Evolutionary conservation across 2,113 vertebrate species (phyloP).

Genomic region (Hucho hucho): DNA sequence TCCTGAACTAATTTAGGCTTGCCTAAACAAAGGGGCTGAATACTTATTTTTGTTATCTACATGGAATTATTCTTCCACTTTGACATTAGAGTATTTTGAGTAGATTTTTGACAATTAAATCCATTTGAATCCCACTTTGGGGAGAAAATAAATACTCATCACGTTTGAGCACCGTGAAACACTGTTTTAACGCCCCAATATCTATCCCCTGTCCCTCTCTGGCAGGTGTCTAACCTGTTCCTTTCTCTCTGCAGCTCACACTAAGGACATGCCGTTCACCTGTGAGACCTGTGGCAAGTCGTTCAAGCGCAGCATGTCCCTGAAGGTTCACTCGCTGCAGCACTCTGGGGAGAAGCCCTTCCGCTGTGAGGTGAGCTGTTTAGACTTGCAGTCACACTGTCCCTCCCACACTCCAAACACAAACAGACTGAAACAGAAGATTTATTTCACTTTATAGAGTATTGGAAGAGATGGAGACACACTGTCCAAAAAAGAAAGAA

Average conservation of each 20-base stretch:
- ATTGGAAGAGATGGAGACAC: neutral
- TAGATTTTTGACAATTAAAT: too few relatives aligned
- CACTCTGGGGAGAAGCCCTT: constrained; percentile 98
- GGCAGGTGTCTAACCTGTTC: neutral
- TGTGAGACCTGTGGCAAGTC: constrained; percentile 98
- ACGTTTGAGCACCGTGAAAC: neutral
- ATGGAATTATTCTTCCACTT: too few relatives aligned
- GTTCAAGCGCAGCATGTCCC: constrained; percentile 98
- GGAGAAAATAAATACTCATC: too few relatives aligned
- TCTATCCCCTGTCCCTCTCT: neutral
- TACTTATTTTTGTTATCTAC: too few relatives aligned
- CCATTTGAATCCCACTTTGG: too few relatives aligned
- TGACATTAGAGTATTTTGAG: too few relatives aligned
- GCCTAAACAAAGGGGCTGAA: too few relatives aligned
- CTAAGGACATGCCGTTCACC: constrained; percentile 98
- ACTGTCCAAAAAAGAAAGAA: too few relatives aligned
- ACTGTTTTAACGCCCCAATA: neutral
- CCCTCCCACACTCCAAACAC: too few relatives aligned
- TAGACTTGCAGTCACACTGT: too few relatives aligned
- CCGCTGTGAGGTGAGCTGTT: constrained; percentile 87
- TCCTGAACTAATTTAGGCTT: too few relatives aligned
- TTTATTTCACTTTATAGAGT: neutral
- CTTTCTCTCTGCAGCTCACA: constrained; percentile 80
- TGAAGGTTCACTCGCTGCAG: constrained; percentile 96
- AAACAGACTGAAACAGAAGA: too few relatives aligned